Percentiles rank a stretch among this genome's conserved stretches.
phyloP scores from a whole-genome alignment of 2,113 vertebrate genomes.

The Noturus placidus region DNA sequence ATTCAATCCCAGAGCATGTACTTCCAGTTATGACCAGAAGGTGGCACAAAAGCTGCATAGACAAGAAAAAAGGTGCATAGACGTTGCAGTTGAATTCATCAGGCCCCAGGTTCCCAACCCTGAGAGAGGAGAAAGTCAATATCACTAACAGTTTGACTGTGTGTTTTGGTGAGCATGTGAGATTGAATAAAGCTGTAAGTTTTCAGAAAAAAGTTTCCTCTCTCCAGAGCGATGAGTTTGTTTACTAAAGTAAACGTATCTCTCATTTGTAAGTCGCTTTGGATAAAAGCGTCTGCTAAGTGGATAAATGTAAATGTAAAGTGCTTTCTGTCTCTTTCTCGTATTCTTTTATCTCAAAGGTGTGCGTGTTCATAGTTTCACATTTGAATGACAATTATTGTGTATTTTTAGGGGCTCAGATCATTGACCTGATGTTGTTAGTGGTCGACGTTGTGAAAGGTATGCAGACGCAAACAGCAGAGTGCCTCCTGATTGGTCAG shows the following conservation, averaged over 20 bases:
- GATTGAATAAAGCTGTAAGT: constrained; percentile 67
- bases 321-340: constrained; percentile 3
- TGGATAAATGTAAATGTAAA: too few relatives aligned
- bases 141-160: constrained; percentile 15
- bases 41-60: neutral
- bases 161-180: constrained; percentile 61
- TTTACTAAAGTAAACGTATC: too few relatives aligned
- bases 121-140: constrained; percentile 68
- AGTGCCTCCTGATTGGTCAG: constrained; percentile 95
- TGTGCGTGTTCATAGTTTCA: constrained; percentile 5
- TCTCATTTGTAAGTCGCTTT: too few relatives aligned
- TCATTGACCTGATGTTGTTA: constrained; percentile 97
- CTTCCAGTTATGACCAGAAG: constrained; percentile 31
- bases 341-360: constrained; percentile 37
- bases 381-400: constrained; percentile 7
- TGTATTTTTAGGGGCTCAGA: constrained; percentile 86
- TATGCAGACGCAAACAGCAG: constrained; percentile 96
- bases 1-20: neutral
- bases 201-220: constrained; percentile 66
- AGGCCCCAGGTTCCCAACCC: neutral
- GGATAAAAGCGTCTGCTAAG: too few relatives aligned
- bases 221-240: constrained; percentile 70
- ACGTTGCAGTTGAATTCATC: neutral
- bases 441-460: constrained; percentile 97
- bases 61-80: neutral